Evolutionary conservation across 2,113 vertebrate species (phyloP).

Genomic region (Cairina moschata): DNA sequence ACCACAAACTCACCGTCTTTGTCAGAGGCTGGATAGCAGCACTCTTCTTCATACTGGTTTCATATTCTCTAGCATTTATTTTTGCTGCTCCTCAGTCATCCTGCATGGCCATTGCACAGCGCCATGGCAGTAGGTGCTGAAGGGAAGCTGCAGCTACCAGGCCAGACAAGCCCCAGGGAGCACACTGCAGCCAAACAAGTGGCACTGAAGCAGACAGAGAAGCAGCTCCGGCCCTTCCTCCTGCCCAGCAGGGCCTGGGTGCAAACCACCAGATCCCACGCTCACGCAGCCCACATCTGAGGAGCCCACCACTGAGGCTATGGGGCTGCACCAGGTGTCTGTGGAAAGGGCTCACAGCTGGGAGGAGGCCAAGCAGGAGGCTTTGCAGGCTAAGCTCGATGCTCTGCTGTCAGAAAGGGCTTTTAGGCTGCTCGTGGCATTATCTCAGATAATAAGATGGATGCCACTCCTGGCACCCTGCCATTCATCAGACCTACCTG

Average conservation of each 20-base stretch:
- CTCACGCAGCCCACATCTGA: accelerated
- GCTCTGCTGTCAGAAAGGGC: not conserved
- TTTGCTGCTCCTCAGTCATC: not conserved
- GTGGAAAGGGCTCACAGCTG: accelerated
- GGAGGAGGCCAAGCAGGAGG: not conserved
- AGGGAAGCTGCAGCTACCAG: not conserved
- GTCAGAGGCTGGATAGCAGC: not conserved
- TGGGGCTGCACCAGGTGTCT: accelerated
- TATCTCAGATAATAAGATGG: not conserved
- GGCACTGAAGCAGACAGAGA: not conserved
- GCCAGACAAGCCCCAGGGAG: not conserved
- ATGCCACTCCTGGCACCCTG: not conserved
- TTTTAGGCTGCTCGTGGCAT: not conserved
- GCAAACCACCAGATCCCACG: not conserved
- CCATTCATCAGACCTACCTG: not conserved
- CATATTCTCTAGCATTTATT: not conserved
- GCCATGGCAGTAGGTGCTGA: not conserved
- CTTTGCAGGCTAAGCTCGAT: not conserved
- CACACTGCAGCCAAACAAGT: not conserved
- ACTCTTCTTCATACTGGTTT: not conserved
- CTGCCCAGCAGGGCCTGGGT: not conserved
- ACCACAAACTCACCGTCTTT: not conserved
- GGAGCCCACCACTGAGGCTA: not conserved
- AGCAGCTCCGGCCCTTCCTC: not conserved
- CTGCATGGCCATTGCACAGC: not conserved